Evolutionary conservation across 2,113 vertebrate species (phyloP), one percentile per base, ranked within the genome.

Genomic region (Spheniscus mendiculus): DNA sequence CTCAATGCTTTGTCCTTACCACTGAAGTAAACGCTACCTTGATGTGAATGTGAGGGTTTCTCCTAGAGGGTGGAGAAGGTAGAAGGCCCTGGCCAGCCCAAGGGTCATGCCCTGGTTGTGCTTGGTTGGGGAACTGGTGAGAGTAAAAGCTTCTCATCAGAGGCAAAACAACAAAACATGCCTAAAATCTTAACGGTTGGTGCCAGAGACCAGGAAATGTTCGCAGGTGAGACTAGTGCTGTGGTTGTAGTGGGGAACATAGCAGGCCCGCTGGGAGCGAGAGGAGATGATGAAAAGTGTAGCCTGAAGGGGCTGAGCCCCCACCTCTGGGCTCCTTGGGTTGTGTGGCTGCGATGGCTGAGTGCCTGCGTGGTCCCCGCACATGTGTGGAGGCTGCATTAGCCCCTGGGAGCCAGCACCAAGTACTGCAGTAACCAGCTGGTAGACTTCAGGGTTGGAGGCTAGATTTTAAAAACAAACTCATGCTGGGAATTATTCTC

Each of bases 301-400:
- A 44, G 10, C 42, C n/a, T 69, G 36, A 63, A 70, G 44, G 12
- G 26, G 25, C 61, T 56, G 47, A 56, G 36, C 11, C 23, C 42
- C 5, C 1, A 1, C 6, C 6, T 5, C 10, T 1, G 9, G 2
- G 8, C 17, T 83, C 5, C 29, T 21, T 0, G 2, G 44, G 9
- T n/a, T 44, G 42, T 16, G 27, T 38, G 36, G 42, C 67, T 84
- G 61, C 1, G 1, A 11, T 44, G n/a, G 11, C 32, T 65, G 47
- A 45, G 36, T 55, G 45, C 16, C 29, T 40, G 6, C 5, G 2
- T 12, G 40, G 59, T 67, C 23, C 59, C 36, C 1, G 1, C 5
- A 1, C 2, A 8, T 3, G 2, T 1, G 1, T 78, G 32, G 59
- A 59, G 8, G 19, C 50, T 34, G n/a, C 1, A 1, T 59, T 71